Conservation (phyloP, 2,113 vertebrate genomes). For the Rhynchomys soricoides region DNA sequence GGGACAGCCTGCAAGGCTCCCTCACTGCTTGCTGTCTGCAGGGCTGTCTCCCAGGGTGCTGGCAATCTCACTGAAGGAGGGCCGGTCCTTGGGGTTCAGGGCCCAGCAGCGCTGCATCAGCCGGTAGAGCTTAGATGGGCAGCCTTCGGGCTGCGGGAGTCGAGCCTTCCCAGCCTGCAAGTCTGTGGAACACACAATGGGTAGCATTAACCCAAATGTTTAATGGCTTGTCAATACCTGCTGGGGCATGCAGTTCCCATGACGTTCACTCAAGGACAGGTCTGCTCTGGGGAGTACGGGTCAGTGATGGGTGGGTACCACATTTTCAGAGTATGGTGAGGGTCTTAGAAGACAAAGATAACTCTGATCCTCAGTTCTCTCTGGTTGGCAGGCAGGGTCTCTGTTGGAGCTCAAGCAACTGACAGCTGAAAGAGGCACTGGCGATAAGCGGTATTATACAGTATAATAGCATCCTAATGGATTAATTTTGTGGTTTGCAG, state of each 20-base stretch:
- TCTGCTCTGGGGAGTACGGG: background rate
- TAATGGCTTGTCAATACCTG: background rate
- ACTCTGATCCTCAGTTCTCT: background rate
- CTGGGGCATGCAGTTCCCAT: background rate
- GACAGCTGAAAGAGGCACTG: background rate
- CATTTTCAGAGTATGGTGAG: background rate
- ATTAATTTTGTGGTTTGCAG: background rate
- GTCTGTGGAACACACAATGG: conserved; percentile 80
- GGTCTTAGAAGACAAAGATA: background rate
- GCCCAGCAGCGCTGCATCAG: conserved; percentile 97
- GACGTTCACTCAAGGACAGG: background rate
- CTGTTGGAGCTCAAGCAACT: background rate
- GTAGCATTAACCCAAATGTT: background rate
- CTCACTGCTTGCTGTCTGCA: conserved; percentile 95
- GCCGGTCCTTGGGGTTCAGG: conserved; percentile 94
- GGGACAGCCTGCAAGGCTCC: conserved; percentile 53
- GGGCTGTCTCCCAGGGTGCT: conserved; percentile 90
- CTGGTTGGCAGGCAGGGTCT: background rate
- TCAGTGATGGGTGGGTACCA: background rate
- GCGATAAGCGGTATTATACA: background rate
- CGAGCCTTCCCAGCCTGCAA: conserved; percentile 92
- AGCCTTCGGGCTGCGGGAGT: conserved; percentile 91
- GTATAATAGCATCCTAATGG: background rate
- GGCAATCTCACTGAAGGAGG: conserved; percentile 94
- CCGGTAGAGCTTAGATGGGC: conserved; percentile 93